These are phyloP conservation scores for Bombyx huttoni DNA, from an alignment of 2,888 invertebrate species.

Conservation along the genomic window DNA sequence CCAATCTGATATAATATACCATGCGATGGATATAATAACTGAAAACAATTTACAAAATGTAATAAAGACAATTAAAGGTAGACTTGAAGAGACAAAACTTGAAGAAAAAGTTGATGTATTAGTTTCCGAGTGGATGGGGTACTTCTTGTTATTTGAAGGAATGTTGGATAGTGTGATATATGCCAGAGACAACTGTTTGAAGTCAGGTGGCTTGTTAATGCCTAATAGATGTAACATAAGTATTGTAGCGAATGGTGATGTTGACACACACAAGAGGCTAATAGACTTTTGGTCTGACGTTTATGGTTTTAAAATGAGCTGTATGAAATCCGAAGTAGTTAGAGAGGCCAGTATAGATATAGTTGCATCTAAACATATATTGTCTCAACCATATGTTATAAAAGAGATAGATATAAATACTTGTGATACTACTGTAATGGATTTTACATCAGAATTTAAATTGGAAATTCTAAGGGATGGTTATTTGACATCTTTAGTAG, in stretches of 20 bases:
- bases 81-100: conserved; percentile 85
- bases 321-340: conserved; percentile 87
- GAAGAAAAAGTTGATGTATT: conserved; percentile 91
- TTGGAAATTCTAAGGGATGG: conserved; percentile 77
- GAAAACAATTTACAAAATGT: conserved; percentile 82
- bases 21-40: conserved; percentile 95
- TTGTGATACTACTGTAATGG: conserved; percentile 79
- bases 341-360: conserved; percentile 77
- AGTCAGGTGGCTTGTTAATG: conserved; percentile 81
- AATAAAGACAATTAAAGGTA: conserved; percentile 86
- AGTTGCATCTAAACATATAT: conserved; percentile 68
- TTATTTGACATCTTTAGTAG: conserved; percentile 84
- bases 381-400: conserved; percentile 77
- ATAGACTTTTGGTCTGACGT: conserved; percentile 94
- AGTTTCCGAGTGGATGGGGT: conserved; percentile 99
- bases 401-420: conserved; percentile 83
- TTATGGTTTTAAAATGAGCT: conserved; percentile 94
- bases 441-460: conserved; percentile 80
- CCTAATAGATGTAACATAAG: conserved; percentile 90
- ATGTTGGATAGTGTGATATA: conserved; percentile 96
- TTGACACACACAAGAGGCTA: conserved; percentile 78
- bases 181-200: conserved; percentile 86
- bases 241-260: conserved; percentile 84
- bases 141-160: conserved; percentile 95
- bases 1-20: conserved; percentile 95